Base-by-base conservation (phyloP, 2,888 invertebrate genomes). In the Coremacera marginata region DNA sequence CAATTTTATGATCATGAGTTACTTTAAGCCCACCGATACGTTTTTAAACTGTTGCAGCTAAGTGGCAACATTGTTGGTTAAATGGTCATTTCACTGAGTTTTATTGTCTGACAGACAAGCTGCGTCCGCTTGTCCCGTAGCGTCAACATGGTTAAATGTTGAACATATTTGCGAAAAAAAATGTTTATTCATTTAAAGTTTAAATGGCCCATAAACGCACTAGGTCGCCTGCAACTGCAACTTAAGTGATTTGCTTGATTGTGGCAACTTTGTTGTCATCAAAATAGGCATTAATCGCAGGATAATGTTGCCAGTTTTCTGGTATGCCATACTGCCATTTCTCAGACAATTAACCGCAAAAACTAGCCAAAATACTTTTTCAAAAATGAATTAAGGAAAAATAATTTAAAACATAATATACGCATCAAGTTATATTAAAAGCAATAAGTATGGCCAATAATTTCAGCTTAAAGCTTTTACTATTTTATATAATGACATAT, bases 171-270 rank as follows among this genome's bases (percentile, higher is more conserved):
- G 34, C 74, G 55, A 60, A 55, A 55, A 55, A 52, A 55, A 14
- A 49, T 34, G 60, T 74, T 67, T 67, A 27, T 31, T 34, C 37
- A 19, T 78, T 79, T 57, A 67, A 72, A 79, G 79, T 76, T 79
- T 74, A 78, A 78, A 78, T 79, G 78, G 76, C 67, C 78, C 76
- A 78, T 79, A 77, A 79, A 78, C 70, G 68, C 76, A 70, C 68
- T 51, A 75, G 75, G 73, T 76, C 70, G 55, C 70, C 77, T 73
- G 63, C 55, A 78, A 78, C 72, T 78, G 76, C 77, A 60, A 37
- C 68, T 52, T 49, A 65, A 71, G 31, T 63, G 27, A 49, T 31
- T 51, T 19, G 51, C 63, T 11, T 31, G 65, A 71, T 62, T 31
- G 63, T 27, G n/a, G 73, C 67, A 74, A 74, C 74, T 25, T 37